Conservation (phyloP, 2,888 invertebrate species). For the Phalera bucephala region DNA sequence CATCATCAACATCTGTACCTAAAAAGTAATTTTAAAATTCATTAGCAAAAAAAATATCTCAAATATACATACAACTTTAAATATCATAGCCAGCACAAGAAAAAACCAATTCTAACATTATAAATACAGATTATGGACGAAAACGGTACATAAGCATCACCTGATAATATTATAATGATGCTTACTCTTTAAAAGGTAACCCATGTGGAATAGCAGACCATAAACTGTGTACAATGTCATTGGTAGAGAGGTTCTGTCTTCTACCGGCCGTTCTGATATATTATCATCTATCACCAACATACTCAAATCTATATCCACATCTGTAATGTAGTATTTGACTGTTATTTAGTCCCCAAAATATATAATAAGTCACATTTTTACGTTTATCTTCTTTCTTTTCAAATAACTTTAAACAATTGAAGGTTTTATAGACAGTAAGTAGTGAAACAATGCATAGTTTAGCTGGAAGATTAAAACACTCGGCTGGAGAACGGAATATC, state of each 20-base stretch:
- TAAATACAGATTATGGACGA: slow-evolving; percentile 8
- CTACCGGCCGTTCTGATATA: slow-evolving; percentile 49
- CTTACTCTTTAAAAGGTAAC: slow-evolving; percentile 76
- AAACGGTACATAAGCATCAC: slow-evolving; percentile 33
- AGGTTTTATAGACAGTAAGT: too few relatives aligned
- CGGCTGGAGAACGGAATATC: too few relatives aligned
- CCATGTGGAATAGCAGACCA: slow-evolving; percentile 79
- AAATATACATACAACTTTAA: not conserved
- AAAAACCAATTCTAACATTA: slow-evolving; percentile 7
- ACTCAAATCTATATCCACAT: slow-evolving; percentile 74
- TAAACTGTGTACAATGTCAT: slow-evolving; percentile 76
- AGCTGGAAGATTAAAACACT: too few relatives aligned
- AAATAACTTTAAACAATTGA: too few relatives aligned
- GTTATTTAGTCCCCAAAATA: slow-evolving; percentile 5
- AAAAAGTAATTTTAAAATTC: not conserved
- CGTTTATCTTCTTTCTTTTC: too few relatives aligned
- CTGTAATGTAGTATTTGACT: slow-evolving; percentile 57
- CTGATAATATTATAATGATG: slow-evolving; percentile 44
- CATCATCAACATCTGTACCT: slow-evolving; percentile 84
- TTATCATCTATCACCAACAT: slow-evolving; percentile 65
- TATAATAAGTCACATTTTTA: too few relatives aligned
- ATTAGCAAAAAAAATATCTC: not conserved
- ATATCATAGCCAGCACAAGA: slow-evolving; percentile 8
- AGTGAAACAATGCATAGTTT: too few relatives aligned
- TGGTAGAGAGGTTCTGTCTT: slow-evolving; percentile 64